Evolutionary conservation across 2,888 invertebrate species (phyloP), one percentile per base, ranked within the genome.

Genomic region (Oligia strigilis): DNA sequence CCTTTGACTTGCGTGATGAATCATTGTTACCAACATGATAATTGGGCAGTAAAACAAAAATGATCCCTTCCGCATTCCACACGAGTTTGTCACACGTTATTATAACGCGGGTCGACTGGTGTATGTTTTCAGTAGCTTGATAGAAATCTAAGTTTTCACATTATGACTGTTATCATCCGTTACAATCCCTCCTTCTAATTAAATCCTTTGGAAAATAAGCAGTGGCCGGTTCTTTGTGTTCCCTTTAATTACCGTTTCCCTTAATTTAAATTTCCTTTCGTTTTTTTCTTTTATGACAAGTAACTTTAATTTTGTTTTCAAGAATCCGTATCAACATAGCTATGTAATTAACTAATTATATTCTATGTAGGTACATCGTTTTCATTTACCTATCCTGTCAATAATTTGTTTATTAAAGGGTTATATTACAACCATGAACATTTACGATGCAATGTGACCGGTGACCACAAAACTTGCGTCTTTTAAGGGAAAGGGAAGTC

Each of bases 161-260:
- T 81, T 43, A 78, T 46, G 43, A 78, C 60, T 78, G 40, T 70
- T 84, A 79, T 84, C 69, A 49, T 78, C 29, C 23, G 69, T 78
- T 69, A 84, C 55, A 79, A 66, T 69, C 64, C 84, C 69, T 43
- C 40, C 49, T 60, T 65, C 49, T 85, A 71, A 82, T 81, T 81
- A 85, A 81, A 77, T 40, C 77, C 72, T 65, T 81, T 80, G 80
- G 29, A 84, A 70, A 81, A 79, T 65, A 84, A 79, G 40, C 84
- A 79, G 69, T 13, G 49, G 60, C 52, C 49, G 71, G 81, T 85
- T 78, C 80, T 86, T 85, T 84, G 83, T 85, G 86, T 65, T 64
- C 40, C 55, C 64, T 81, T 70, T 84, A 81, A 81, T 81, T 81
- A 84, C 19, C n/a, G 49, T 70, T 70, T 40, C 60, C 49, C 62